phyloP scores from a whole-genome alignment of 2,797 vertebrate species.

The Brachyalestes nurse region DNA sequence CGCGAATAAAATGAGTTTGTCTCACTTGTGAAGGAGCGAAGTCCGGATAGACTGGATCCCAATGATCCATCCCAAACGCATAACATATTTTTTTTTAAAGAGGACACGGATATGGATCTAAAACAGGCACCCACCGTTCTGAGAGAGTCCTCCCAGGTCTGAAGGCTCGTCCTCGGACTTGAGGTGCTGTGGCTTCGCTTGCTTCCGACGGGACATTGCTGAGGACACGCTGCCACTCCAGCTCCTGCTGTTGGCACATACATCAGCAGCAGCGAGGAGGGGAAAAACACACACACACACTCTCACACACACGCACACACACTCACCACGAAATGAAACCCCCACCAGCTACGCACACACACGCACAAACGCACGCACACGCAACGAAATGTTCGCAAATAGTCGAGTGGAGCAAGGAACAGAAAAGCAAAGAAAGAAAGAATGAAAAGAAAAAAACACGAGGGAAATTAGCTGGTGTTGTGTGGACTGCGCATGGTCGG shows the following conservation, averaged over 20 bases:
- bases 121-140: conserved; percentile 86
- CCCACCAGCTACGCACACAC: neutral
- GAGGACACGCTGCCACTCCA: conserved; percentile 76
- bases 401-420: conserved; percentile 70
- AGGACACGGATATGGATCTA: too few relatives aligned
- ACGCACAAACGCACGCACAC: neutral
- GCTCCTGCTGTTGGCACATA: conserved; percentile 88
- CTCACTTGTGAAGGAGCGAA: too few relatives aligned
- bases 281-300: neutral
- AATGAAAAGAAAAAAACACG: conserved; percentile 34
- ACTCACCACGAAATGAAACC: neutral
- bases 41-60: too few relatives aligned
- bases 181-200: conserved; percentile 99
- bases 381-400: conserved; percentile 60
- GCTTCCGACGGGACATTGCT: conserved; percentile 97
- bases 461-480: conserved; percentile 80
- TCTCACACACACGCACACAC: neutral
- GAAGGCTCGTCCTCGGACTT: conserved; percentile 94
- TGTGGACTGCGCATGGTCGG: conserved; percentile 91
- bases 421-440: conserved; percentile 29
- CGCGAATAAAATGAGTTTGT: too few relatives aligned
- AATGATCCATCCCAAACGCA: too few relatives aligned
- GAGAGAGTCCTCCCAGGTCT: conserved; percentile 85
- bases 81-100: too few relatives aligned
- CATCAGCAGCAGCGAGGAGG: conserved; percentile 80